Percentiles rank a stretch among this genome's conserved stretches.
These are phyloP conservation scores for Eristalis intricaria DNA, from an alignment of 2,888 invertebrate species.

Conservation along the genomic window DNA sequence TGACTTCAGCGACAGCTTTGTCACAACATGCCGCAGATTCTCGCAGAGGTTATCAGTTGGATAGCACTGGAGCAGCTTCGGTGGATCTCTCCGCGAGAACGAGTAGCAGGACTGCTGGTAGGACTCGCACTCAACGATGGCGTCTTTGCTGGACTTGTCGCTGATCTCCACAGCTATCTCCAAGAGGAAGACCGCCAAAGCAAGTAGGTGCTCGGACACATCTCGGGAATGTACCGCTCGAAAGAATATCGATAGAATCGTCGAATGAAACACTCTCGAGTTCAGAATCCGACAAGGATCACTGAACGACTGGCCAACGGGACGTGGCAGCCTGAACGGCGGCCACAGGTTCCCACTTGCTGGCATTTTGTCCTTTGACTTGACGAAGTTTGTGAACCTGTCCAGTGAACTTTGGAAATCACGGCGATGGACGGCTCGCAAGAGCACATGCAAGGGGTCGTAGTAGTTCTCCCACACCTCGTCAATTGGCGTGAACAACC, in stretches of 20 bases:
- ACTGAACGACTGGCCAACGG: constrained; percentile 85
- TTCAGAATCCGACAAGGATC: constrained; percentile 84
- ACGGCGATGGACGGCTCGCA: constrained; percentile 94
- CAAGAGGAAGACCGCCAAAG: constrained; percentile 92
- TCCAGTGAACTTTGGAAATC: constrained; percentile 98
- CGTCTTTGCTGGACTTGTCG: constrained; percentile 73
- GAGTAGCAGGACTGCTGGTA: constrained; percentile 75
- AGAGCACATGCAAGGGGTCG: constrained; percentile 95
- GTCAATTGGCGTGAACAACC: constrained; percentile 92
- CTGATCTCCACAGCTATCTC: constrained; percentile 87
- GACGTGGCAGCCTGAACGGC: constrained; percentile 88
- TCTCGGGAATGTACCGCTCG: constrained; percentile 89
- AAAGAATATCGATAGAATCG: constrained; percentile 90
- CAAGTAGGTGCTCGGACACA: constrained; percentile 93
- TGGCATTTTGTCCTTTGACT: constrained; percentile 84
- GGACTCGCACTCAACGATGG: constrained; percentile 78
- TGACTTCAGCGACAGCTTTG: constrained; percentile 83
- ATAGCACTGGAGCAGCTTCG: constrained; percentile 85
- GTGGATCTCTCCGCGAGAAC: constrained; percentile 78
- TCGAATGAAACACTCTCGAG: constrained; percentile 81
- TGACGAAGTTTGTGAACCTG: constrained; percentile 90
- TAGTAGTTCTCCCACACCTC: constrained; percentile 96
- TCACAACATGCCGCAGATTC: constrained; percentile 88
- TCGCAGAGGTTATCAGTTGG: constrained; percentile 88
- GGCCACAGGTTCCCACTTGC: constrained; percentile 88